Evolutionary conservation across 2,113 vertebrate genomes (phyloP), one percentile per base, ranked within the genome.

Genomic region (Anguilla japonica): DNA sequence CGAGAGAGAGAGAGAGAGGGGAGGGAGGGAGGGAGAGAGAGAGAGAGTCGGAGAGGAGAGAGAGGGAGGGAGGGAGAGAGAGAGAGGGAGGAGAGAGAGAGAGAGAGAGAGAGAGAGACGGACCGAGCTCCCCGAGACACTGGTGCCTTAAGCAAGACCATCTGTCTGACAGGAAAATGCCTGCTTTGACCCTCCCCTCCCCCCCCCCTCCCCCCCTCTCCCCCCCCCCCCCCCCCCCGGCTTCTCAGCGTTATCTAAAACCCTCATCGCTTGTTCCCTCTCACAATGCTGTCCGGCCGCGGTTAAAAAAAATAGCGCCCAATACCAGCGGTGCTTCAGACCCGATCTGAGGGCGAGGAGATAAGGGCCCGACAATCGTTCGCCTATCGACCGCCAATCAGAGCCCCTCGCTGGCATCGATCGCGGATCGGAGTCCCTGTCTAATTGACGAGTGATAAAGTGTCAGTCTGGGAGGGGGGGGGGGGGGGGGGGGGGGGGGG

Each of bases 291-390:
- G 85, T 81, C 87, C 79, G 81, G 11, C 86, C 67, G 83, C 78
- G 75, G 81, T 85, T 84, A 86, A 83, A 83, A 46, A 34, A 34
- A 34, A 34, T 0, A 34, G 83, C 82, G 29, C 29, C 83, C 83
- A 41, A 87, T 75, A 83, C 82, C 84, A 26, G 40, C 29, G 41
- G 86, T 3, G 83, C 79, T 13, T 40, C 43, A 83, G 40, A 85
- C 79, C 86, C 81, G 86, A 88, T 89, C 83, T 84, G 85, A 79
- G 75, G 82, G 80, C 60, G 71, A 90, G 83, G 86, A 92, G 90
- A 91, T 92, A 92, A 91, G 87, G 87, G 53, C 41, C 0, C 41
- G 34, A 63, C 86, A 67, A 88, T 90, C 84, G 84, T 86, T 89
- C 63, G 46, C 56, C n/a, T 63, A 91, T 90, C 81, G 86, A 92